Percentiles rank a stretch among this genome's conserved stretches.
Conservation (phyloP, 1,140 invertebrate genomes). For the Ips nitidus region DNA sequence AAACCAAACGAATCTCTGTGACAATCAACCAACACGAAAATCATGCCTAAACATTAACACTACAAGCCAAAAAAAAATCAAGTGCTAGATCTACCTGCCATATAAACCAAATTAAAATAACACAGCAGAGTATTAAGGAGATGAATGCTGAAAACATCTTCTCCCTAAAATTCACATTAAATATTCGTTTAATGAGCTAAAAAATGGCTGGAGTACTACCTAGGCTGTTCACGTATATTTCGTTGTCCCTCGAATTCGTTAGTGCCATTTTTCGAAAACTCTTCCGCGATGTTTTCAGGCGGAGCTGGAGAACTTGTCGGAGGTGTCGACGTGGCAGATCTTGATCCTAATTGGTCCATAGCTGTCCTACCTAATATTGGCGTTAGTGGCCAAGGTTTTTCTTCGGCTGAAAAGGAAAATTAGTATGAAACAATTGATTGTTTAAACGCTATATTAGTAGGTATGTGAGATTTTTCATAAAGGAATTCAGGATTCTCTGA, state of each 20-base stretch:
- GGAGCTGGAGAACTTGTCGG: slow-evolving; percentile 63
- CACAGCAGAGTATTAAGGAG: neutral
- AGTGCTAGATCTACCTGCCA: neutral
- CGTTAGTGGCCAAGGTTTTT: slow-evolving; percentile 50
- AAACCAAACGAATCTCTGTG: slow-evolving; percentile 38
- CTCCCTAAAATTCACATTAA: slow-evolving; percentile 6
- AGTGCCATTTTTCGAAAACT: slow-evolving; percentile 39
- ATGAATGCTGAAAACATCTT: neutral
- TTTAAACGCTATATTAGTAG: too few species aligned
- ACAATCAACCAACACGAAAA: slow-evolving; percentile 18
- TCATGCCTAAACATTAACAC: neutral
- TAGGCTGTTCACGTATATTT: slow-evolving; percentile 17
- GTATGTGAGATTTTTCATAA: too few species aligned
- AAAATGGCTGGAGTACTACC: slow-evolving; percentile 9
- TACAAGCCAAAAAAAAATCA: too few species aligned
- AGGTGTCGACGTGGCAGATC: slow-evolving; percentile 60
- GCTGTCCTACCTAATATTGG: slow-evolving; percentile 54
- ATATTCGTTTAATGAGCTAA: too few species aligned
- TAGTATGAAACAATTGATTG: neutral
- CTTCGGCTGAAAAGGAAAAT: slow-evolving; percentile 37
- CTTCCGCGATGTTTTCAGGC: slow-evolving; percentile 58
- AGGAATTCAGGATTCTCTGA: too few species aligned
- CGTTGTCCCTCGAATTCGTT: slow-evolving; percentile 28
- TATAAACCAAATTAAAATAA: neutral
- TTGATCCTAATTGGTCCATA: slow-evolving; percentile 53